Percentiles rank a stretch among this genome's conserved stretches.
Evolutionary conservation across 2,113 vertebrate species (phyloP).

Genomic region (Heterochromis multidens): DNA sequence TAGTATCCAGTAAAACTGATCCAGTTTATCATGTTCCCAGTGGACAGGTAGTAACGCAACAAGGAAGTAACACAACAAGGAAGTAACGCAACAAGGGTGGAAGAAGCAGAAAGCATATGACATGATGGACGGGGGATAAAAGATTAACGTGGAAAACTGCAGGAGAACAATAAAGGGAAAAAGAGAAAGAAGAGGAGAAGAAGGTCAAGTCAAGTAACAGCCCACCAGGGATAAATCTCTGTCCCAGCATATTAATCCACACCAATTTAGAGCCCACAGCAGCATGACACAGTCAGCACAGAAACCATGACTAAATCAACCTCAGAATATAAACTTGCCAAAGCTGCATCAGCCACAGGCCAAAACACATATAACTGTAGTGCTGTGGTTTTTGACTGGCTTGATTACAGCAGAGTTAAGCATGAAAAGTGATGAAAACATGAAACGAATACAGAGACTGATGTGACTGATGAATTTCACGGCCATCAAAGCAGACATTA

Average conservation of each 20-base stretch:
- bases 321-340: constrained; percentile 14
- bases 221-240: constrained; percentile 6
- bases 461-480: neutral
- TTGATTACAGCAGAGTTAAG: neutral
- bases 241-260: constrained; percentile 25
- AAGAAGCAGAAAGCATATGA: neutral
- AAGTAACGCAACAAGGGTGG: neutral
- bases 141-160: neutral
- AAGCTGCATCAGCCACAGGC: neutral
- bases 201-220: constrained; percentile 47
- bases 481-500: neutral
- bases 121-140: neutral
- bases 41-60: neutral
- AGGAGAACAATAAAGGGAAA: neutral
- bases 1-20: constrained; percentile 18
- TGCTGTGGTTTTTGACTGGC: neutral
- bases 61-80: neutral
- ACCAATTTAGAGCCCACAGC: constrained; percentile 19
- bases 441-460: neutral
- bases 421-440: neutral
- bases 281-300: neutral
- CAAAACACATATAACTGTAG: neutral
- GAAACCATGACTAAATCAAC: neutral
- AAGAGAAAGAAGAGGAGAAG: constrained; percentile 5
- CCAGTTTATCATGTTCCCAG: constrained; percentile 32